A percentile compares a stretch with the other conserved stretches of the same genome.
Evolutionary conservation across 2,797 vertebrate species (phyloP).

Genomic region (Esox lucius): DNA sequence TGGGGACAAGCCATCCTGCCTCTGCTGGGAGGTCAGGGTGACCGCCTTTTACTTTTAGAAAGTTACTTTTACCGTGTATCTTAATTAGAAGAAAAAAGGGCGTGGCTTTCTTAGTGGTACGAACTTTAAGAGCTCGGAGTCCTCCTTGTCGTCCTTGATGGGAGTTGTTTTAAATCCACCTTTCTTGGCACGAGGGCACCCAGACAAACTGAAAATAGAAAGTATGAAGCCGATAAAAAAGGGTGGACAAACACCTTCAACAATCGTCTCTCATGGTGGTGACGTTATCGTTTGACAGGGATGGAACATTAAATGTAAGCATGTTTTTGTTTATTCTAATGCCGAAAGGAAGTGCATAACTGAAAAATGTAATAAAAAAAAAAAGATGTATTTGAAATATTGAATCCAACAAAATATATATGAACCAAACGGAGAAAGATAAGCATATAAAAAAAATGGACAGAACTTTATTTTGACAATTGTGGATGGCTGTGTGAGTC

Average conservation of each 20-base stretch:
- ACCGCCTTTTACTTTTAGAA: conserved; percentile 38
- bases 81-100: conserved; percentile 70
- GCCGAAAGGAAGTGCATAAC: conserved; percentile 13
- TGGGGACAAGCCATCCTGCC: conserved; percentile 48
- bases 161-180: conserved; percentile 96
- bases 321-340: conserved; percentile 37
- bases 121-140: conserved; percentile 99
- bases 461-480: conserved; percentile 26
- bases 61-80: conserved; percentile 73
- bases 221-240: conserved; percentile 82
- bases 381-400: conserved; percentile 1
- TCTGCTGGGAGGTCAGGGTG: conserved; percentile 53
- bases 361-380: neutral
- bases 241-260: conserved; percentile 64
- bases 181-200: conserved; percentile 96
- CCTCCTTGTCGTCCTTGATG: conserved; percentile 98
- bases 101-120: conserved; percentile 77
- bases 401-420: neutral
- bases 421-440: conserved; percentile 4
- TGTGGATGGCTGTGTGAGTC: conserved; percentile 51
- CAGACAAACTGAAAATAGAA: conserved; percentile 95
- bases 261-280: conserved; percentile 13
- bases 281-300: conserved; percentile 56
- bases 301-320: conserved; percentile 58
- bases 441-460: conserved; percentile 32